These are phyloP conservation scores for Remorina albescens DNA, from an alignment of 2,797 vertebrate genomes.

Conservation along the genomic window DNA sequence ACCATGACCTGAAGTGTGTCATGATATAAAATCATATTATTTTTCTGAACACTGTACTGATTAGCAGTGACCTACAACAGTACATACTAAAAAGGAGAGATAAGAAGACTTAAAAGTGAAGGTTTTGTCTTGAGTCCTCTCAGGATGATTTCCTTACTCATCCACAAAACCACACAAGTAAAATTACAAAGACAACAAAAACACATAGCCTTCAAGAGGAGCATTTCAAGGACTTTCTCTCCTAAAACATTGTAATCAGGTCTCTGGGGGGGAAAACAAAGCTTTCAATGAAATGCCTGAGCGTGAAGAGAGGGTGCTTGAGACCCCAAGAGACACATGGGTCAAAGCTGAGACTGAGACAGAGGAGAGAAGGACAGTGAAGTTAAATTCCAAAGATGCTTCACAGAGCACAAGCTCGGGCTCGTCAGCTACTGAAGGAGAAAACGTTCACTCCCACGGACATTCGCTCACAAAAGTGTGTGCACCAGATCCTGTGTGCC, in stretches of 20 bases:
- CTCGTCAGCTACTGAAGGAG: slow-evolving; percentile 66
- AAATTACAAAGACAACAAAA: slow-evolving; percentile 61
- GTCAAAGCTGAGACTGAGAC: slow-evolving; percentile 36
- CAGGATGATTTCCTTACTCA: slow-evolving; percentile 27
- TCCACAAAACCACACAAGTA: slow-evolving; percentile 40
- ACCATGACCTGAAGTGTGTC: background rate
- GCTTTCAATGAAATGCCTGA: slow-evolving; percentile 54
- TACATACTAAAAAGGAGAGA: slow-evolving; percentile 10
- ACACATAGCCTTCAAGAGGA: slow-evolving; percentile 26
- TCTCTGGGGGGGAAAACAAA: slow-evolving; percentile 47
- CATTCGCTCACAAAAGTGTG: slow-evolving; percentile 43
- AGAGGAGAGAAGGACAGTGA: slow-evolving; percentile 33
- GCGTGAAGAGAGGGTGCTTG: slow-evolving; percentile 49
- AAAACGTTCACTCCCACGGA: slow-evolving; percentile 62
- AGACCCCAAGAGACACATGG: slow-evolving; percentile 40
- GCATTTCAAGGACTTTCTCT: slow-evolving; percentile 39
- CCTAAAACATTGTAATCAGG: slow-evolving; percentile 60
- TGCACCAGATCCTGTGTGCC: slow-evolving; percentile 40
- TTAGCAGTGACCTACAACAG: background rate
- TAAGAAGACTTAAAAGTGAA: too few relatives aligned
- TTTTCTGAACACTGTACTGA: background rate
- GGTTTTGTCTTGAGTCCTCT: slow-evolving; percentile 3
- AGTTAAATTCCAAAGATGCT: slow-evolving; percentile 82
- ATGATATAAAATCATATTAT: background rate
- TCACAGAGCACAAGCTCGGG: slow-evolving; percentile 72